Evolutionary conservation across 1,140 invertebrate genomes (phyloP).

Genomic region (Monochamus saltuarius): DNA sequence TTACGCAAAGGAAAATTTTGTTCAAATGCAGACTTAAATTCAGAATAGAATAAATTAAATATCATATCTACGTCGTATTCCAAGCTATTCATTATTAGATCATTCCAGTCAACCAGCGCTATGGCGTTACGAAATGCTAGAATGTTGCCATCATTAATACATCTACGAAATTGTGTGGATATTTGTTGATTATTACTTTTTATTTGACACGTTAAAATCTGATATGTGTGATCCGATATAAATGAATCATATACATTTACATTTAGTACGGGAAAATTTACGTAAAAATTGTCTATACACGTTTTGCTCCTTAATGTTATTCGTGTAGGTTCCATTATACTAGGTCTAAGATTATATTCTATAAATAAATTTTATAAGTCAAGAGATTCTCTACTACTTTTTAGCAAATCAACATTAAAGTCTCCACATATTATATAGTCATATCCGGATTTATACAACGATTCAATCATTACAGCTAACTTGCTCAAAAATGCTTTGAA

Average conservation of each 20-base stretch:
- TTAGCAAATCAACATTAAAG: neutral
- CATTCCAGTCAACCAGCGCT: too few species aligned
- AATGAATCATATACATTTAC: conserved; percentile 3
- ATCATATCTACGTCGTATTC: neutral
- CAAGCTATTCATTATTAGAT: too few species aligned
- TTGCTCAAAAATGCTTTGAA: too few species aligned
- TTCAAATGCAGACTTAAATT: neutral
- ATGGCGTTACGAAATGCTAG: neutral
- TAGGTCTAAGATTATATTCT: conserved; percentile 4
- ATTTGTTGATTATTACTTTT: neutral
- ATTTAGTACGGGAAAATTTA: neutral
- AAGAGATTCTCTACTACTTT: neutral
- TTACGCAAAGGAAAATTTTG: too few species aligned
- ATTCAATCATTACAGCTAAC: too few species aligned
- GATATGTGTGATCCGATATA: conserved; percentile 6
- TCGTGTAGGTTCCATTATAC: conserved; percentile 7
- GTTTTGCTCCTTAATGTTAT: conserved; percentile 5
- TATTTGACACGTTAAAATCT: neutral
- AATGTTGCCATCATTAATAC: neutral
- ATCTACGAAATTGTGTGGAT: conserved; percentile 1
- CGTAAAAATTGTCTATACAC: conserved; percentile 9
- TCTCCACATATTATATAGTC: conserved; percentile 5
- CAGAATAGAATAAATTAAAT: neutral
- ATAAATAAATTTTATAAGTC: conserved; percentile 1
- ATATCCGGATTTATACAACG: too few species aligned